Conservation (phyloP, 1,140 invertebrate species). For the Bombus breviceps region DNA sequence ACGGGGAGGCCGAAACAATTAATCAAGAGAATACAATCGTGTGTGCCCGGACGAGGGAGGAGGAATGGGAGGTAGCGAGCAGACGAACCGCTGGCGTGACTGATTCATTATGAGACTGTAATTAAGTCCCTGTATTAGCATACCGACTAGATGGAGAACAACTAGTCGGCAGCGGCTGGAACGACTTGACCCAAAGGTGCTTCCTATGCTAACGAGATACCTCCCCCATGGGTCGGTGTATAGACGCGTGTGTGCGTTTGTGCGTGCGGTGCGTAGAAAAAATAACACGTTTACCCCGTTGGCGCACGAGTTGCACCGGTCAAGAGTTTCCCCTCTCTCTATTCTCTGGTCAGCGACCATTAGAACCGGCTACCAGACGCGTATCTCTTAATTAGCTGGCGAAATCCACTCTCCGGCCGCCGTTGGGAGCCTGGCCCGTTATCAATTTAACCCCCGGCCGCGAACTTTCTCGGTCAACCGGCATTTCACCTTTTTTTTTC, state of each 20-base stretch:
- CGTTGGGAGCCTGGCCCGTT: constrained; percentile 34
- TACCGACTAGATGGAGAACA: constrained; percentile 66
- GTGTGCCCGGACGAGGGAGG: constrained; percentile 49
- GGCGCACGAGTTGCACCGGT: background rate
- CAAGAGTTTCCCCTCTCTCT: background rate
- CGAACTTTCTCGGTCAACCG: constrained; percentile 39
- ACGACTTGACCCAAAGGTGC: constrained; percentile 68
- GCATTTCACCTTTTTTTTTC: background rate
- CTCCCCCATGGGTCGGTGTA: background rate
- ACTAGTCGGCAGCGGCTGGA: constrained; percentile 56
- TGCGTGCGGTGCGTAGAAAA: constrained; percentile 20
- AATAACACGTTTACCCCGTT: constrained; percentile 26
- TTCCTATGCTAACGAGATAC: constrained; percentile 76
- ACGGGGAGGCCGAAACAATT: constrained; percentile 66
- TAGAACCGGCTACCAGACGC: constrained; percentile 54
- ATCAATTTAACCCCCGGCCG: constrained; percentile 60
- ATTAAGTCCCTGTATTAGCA: constrained; percentile 78
- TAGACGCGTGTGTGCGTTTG: background rate
- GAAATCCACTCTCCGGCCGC: constrained; percentile 55
- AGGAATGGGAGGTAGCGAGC: background rate
- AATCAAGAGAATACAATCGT: constrained; percentile 72
- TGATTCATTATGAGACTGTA: constrained; percentile 79
- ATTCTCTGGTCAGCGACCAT: constrained; percentile 23
- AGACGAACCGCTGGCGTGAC: constrained; percentile 68
- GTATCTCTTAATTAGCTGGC: constrained; percentile 70